Evolutionary conservation across 2,888 invertebrate species (phyloP), one percentile per base, ranked within the genome.

Genomic region (Sepiola atlantica): DNA sequence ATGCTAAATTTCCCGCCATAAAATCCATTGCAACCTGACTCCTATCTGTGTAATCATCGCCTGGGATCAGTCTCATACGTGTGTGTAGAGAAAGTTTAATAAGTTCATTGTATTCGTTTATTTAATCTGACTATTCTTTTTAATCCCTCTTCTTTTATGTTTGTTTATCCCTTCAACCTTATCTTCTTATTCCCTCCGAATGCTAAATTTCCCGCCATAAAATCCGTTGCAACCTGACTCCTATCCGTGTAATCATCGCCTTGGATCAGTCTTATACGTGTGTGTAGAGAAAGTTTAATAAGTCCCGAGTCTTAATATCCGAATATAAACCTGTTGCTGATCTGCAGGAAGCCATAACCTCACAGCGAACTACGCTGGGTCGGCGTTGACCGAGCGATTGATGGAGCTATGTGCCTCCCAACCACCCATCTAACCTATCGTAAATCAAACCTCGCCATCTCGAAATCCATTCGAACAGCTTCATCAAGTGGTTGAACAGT

Each of bases 311-410:
- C n/a, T 77, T 77, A 77, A 77, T 77, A 77, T 77, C 77, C 77
- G n/a, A n/a, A 77, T 77, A 77, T 77, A 77, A 77, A 77, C 77
- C 77, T 77, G 77, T 77, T 77, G 77, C 77, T n/a, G n/a, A 77
- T 77, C 77, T 32, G n/a, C n/a, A n/a, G n/a, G 77, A 32, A n/a
- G 77, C 77, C n/a, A n/a, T 77, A 77, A n/a, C 77, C 14, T 10
- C n/a, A 4, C 45, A 77, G n/a, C 21, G 12, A 12, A 77, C 16
- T 14, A 77, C n/a, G n/a, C 77, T 32, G n/a, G 16, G 77, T 77
- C 14, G 12, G 77, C 45, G 77, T 14, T 10, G 77, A 77, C n/a
- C n/a, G n/a, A 16, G 77, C n/a, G 12, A 28, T 2, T n/a, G 77
- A 16, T 8, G 10, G 77, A 18, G n/a, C 16, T 12, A 16, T 77